Base-by-base conservation (phyloP, 2,797 vertebrate species). In the Tenualosa ilisha region DNA sequence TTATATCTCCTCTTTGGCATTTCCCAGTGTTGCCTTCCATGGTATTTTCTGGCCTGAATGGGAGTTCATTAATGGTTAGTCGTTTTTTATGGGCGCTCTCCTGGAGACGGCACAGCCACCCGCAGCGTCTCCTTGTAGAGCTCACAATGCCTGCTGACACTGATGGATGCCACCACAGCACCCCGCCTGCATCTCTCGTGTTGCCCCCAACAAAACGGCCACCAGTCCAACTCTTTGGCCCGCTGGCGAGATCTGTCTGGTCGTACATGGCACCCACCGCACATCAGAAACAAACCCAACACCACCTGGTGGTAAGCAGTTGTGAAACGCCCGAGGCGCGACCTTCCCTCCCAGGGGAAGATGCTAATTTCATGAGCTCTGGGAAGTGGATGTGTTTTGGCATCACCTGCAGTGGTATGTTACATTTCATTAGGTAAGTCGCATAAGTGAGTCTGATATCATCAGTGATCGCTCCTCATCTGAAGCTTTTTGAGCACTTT, bases 61-160 rank as follows among this genome's bases (percentile, higher is more conserved):
- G 2, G 85, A 56, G 50, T 83, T 81, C 56, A 86, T 89, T 89
- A 89, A 89, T 87, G 85, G 86, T 89, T 86, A 87, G 81, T 83
- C 59, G 81, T 81, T 86, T 86, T 87, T 86, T 85, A 40, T 79
- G 86, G 59, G 56, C 85, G 15, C 59, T 85, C 86, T 85, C 84
- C 82, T 65, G 50, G 87, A 86, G 83, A 88, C 63, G 24, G 43
- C 61, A 22, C 82, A 83, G 81, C 83, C 85, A 82, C 82, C 84
- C 82, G 83, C 85, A 82, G 83, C 59, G 79, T 82, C 43, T 79
- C 79, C 79, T 85, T 61, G 87, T 81, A 65, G 51, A 20, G 82
- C 56, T 86, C 83, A 86, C 86, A 90, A 90, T 88, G 50, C 83
- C 59, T 20, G 50, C 50, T 79, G 82, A 81, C 84, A 85, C 82